Evolutionary conservation across 2,888 invertebrate species (phyloP), one percentile per base, ranked within the genome.

Genomic region (Tuta absoluta): DNA sequence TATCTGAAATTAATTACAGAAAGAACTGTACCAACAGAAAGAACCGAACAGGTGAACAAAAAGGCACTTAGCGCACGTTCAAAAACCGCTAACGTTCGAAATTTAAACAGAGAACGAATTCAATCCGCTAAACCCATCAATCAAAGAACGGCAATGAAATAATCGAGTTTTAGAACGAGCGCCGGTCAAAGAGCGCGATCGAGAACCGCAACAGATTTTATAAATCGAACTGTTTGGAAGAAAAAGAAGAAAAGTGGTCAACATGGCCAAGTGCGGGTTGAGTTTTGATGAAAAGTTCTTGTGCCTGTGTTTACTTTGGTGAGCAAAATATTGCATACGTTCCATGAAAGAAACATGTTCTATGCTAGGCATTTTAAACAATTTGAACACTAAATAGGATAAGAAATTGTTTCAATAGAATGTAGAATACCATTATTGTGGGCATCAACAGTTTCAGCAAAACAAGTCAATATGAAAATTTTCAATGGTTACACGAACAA

Each of bases 111-210:
- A 81, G 80, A 78, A 78, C 79, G 79, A 78, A 78, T 73, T 74
- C 78, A 83, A 85, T 81, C 76, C 81, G 83, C 78, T 76, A 81
- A 80, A 85, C 81, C 80, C 87, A 87, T 89, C 90, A 90, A 91
- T 91, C 91, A 89, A 87, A 91, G 89, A 85, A 86, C 83, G 83
- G 84, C 81, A 84, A 86, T 84, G 86, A 82, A 84, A 87, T 89
- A 89, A 89, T 89, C 88, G 85, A 86, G 89, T 89, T 86, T 81
- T 80, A 82, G 82, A 87, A 85, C 85, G 86, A 86, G 85, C 80
- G 84, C 84, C 82, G 86, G 82, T 85, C 89, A 89, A 90, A 90
- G 87, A 79, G 87, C 81, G 82, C 79, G 78, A 84, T 84, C 84
- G 84, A 84, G 84, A 83, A 89, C 87, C 86, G 81, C 87, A 88